Base-by-base conservation (phyloP, 1,140 invertebrate genomes). In the Eupeodes corollae region DNA sequence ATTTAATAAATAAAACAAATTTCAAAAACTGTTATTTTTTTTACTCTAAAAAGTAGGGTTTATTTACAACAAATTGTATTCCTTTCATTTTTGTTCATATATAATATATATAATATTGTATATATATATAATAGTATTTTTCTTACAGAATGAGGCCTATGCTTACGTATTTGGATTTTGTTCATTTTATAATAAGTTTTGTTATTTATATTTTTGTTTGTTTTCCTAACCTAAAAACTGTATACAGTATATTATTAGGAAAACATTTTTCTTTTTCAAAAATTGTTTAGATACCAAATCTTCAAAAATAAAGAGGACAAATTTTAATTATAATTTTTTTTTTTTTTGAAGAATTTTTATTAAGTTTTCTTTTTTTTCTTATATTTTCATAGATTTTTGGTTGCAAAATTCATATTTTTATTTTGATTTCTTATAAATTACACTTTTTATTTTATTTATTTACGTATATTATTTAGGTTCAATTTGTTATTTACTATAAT, bases 61-160 rank as follows among this genome's bases (percentile, higher is more conserved):
- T 64, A 64, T 64, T 64, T 64, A 64, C 62, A 64, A 64, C 61
- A 64, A 64, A 61, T 59, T 42, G 12, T 42, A 13, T 14, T 37
- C 35, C 21, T 26, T 26, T 26, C 21, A 26, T 26, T 39, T 19
- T 19, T 42, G 13, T 26, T 39, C 32, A 19, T 42, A 35, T 42
- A 15, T 38, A 42, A 46, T 34, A 11, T 38, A 13, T 46, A 37
- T 46, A 32, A n/a, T 44, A 31, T 44, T n/a, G 18, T 32, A 44
- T 32, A 18, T 41, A 31, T 32, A 47, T 26, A 41, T 33, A 34
- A 26, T 26, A 26, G 21, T 26, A 61, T 61, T 44, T 16, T 65
- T 65, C 62, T 65, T 65, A 59, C 51, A 65, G 62, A 65, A 65
- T 59, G 60, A 65, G 62, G 62, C 62, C 62, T 53, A 65, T 60